Evolutionary conservation across 2,797 vertebrate species (phyloP).

Genomic region (Spea hammondii): DNA sequence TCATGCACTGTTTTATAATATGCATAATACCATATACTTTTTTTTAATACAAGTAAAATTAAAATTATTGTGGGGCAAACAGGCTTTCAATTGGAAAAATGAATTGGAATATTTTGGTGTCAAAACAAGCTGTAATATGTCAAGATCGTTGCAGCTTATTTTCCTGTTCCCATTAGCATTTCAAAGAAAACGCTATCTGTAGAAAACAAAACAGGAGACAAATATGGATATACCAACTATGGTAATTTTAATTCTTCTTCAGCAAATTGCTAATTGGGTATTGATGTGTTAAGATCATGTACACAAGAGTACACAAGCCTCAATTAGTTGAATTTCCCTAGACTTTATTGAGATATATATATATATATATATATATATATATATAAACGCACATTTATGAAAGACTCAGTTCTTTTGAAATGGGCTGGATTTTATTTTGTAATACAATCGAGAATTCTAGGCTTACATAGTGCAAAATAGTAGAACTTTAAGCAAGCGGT

Average conservation of each 20-base stretch:
- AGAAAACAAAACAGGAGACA: conserved; percentile 52
- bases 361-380: too few species aligned
- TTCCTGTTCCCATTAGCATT: conserved; percentile 49
- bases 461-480: too few species aligned
- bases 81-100: conserved; percentile 49
- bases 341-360: neutral
- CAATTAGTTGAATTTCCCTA: conserved; percentile 44
- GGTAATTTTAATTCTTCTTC: conserved; percentile 51
- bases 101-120: conserved; percentile 53
- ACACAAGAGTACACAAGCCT: conserved; percentile 48
- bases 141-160: conserved; percentile 50
- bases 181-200: conserved; percentile 51
- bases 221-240: conserved; percentile 51
- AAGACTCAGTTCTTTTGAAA: conserved; percentile 10
- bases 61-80: conserved; percentile 50
- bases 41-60: conserved; percentile 43
- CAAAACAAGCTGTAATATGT: conserved; percentile 53
- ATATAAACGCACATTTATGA: conserved; percentile 23
- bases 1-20: neutral
- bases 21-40: conserved; percentile 23
- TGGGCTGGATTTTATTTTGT: neutral
- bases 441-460: too few species aligned
- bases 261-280: conserved; percentile 52
- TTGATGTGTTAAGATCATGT: conserved; percentile 51
- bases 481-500: too few species aligned